Base-by-base conservation (phyloP, 1,140 invertebrate species). In the Palaemon carinicauda region DNA sequence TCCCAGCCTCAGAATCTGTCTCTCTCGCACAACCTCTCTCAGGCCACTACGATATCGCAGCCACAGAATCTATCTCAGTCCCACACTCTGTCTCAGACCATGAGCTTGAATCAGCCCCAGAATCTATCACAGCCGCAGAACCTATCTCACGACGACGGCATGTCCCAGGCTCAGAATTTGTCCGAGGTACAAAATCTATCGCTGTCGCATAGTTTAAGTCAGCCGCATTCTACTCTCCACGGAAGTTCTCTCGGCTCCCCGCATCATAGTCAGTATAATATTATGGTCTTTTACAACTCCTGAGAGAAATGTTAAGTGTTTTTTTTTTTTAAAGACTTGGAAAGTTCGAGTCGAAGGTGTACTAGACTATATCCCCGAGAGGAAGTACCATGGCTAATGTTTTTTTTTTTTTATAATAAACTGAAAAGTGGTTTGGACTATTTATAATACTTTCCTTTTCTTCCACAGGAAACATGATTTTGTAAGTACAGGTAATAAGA, bases 81-180 rank as follows among this genome's bases (percentile, higher is more conserved):
- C 10, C 85, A 87, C 21, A 87, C 77, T 65, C 41, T 87, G 17
- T 87, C 85, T 7, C 85, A 87, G n/a, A 21, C 60, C 12, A 60
- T 73, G 19, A 87, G 73, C 24, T 50, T 87, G 41, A 75, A 71
- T 12, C 85, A 87, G 31, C 75, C 69, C 21, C 74, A 87, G 27
- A 87, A 73, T 53, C 41, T 87, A 56, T 82, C 85, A 60, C 85
- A 87, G 54, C 85, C 84, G 17, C 84, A 86, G 56, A 86, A 86
- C 56, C 27, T 79, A 17, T 79, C 75, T 53, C 75, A 79, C 17
- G 33, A 73, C 27, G 69, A 73, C 69, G 33, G 69, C 33, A 77
- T 86, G 21, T 86, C 84, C 41, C 84, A 80, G 21, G 77, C 84
- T 1, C 84, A 86, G 65, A 69, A 69, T 21, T 69, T 41, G 41